Percentiles rank a stretch among this genome's conserved stretches.
phyloP scores from a whole-genome alignment of 2,888 invertebrate genomes.

The Thecocarcelia acutangulata region DNA sequence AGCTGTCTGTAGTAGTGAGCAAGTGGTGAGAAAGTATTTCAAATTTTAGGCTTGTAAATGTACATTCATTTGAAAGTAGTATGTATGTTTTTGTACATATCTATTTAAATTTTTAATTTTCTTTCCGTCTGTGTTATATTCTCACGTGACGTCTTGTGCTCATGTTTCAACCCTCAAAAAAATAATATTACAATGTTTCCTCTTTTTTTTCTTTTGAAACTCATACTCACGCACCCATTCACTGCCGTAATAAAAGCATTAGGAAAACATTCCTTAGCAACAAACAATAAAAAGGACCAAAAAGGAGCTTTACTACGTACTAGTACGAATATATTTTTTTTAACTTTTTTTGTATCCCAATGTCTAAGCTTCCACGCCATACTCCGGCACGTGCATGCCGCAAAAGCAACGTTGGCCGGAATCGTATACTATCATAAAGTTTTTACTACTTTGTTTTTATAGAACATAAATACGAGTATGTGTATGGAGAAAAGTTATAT shows the following conservation, averaged over 20 bases:
- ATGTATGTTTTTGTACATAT: not conserved
- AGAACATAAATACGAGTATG: too few relatives aligned
- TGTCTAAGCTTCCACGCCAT: not conserved
- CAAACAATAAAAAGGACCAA: slow-evolving; percentile 40
- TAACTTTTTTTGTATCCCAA: slow-evolving; percentile 15
- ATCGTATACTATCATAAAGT: too few relatives aligned
- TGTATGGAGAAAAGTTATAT: too few relatives aligned
- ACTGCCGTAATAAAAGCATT: slow-evolving; percentile 7
- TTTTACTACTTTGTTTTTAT: too few relatives aligned
- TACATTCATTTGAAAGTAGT: not conserved
- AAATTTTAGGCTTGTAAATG: too few relatives aligned
- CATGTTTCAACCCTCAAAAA: slow-evolving; percentile 47
- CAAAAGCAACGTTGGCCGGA: too few relatives aligned
- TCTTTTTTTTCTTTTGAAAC: not conserved
- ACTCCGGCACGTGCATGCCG: too few relatives aligned
- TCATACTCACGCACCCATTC: slow-evolving; percentile 7
- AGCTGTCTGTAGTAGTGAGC: too few relatives aligned
- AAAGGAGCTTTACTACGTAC: slow-evolving; percentile 58
- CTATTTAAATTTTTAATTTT: slow-evolving; percentile 32
- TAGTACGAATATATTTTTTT: slow-evolving; percentile 28
- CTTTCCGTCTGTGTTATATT: slow-evolving; percentile 56
- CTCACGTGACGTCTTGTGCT: slow-evolving; percentile 63
- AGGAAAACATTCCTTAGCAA: slow-evolving; percentile 64
- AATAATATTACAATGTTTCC: slow-evolving; percentile 1
- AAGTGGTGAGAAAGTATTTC: too few relatives aligned